These are phyloP conservation scores for Chlamydotis undulata DNA, from an alignment of 2,113 vertebrate genomes.

Conservation along the genomic window DNA sequence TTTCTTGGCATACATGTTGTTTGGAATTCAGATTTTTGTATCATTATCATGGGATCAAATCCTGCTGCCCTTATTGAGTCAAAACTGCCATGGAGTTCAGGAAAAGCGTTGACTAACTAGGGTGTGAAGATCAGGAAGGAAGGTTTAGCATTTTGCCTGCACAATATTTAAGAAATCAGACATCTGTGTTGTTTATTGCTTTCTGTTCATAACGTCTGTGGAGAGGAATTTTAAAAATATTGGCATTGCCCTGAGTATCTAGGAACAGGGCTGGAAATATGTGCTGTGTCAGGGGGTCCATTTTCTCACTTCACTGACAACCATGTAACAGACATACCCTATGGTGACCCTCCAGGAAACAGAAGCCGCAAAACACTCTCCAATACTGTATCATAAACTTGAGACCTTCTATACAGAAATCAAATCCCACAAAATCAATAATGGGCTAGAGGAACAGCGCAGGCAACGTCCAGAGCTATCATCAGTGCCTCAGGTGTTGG, in stretches of 20 bases:
- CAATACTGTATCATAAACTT: neutral
- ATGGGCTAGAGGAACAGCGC: neutral
- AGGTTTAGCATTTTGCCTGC: neutral
- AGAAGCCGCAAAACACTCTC: neutral
- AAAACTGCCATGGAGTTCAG: neutral
- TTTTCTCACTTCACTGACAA: neutral
- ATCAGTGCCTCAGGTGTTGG: neutral
- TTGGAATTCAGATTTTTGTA: neutral
- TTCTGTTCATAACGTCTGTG: neutral
- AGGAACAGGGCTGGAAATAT: neutral
- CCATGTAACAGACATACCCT: neutral
- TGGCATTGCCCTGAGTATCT: neutral
- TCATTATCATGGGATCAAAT: neutral
- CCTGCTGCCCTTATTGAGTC: constrained; percentile 27
- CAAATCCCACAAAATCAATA: neutral
- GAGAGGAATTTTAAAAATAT: neutral
- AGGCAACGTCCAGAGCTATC: neutral
- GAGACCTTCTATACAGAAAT: neutral
- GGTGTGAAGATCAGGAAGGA: neutral
- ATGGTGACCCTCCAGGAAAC: neutral
- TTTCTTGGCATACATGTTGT: neutral
- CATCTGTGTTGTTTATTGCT: neutral
- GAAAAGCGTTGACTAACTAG: neutral
- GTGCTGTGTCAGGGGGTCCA: no score
- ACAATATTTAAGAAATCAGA: neutral